Conservation (phyloP, 30 jellyfish, hydroid and myxozoan species). For the Chironex yamaguchii region DNA sequence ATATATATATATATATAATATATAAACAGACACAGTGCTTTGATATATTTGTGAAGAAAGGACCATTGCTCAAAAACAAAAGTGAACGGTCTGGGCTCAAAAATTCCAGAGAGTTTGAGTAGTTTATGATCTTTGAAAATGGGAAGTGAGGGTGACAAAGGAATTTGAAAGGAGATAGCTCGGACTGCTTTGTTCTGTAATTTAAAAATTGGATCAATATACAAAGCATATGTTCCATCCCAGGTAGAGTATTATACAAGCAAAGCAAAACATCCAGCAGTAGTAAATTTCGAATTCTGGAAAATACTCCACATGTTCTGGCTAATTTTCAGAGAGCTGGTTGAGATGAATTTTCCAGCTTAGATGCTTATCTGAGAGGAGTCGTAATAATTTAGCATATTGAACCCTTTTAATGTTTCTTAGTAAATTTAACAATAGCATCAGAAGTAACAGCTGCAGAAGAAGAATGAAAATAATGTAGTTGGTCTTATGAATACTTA, state of each 20-base stretch:
- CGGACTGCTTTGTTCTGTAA: constrained; percentile 45
- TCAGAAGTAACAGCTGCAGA: constrained; percentile 20
- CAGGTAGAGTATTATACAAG: constrained; percentile 33
- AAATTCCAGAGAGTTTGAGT: neutral
- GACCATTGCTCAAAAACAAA: no score
- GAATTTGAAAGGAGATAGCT: constrained; percentile 44
- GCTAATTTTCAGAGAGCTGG: no score
- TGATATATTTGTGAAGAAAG: no score
- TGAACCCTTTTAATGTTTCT: neutral
- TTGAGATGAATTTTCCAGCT: constrained; percentile 18
- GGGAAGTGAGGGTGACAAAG: constrained; percentile 8
- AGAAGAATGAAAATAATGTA: constrained; percentile 30
- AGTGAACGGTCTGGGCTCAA: no score
- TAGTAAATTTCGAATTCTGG: constrained; percentile 13
- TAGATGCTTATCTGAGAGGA: constrained; percentile 7
- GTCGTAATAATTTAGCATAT: no score
- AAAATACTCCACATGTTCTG: constrained; percentile 47
- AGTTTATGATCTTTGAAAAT: neutral
- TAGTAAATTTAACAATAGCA: neutral
- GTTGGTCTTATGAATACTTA: no score
- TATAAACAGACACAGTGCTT: no score
- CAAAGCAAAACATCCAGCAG: constrained; percentile 32
- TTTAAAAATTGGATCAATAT: constrained; percentile 42
- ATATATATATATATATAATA: no score
- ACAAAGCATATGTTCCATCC: constrained; percentile 40